A percentile compares a stretch with the other conserved stretches of the same genome.
Evolutionary conservation across 1,140 invertebrate genomes (phyloP).

Genomic region (Drosophila virilis): DNA sequence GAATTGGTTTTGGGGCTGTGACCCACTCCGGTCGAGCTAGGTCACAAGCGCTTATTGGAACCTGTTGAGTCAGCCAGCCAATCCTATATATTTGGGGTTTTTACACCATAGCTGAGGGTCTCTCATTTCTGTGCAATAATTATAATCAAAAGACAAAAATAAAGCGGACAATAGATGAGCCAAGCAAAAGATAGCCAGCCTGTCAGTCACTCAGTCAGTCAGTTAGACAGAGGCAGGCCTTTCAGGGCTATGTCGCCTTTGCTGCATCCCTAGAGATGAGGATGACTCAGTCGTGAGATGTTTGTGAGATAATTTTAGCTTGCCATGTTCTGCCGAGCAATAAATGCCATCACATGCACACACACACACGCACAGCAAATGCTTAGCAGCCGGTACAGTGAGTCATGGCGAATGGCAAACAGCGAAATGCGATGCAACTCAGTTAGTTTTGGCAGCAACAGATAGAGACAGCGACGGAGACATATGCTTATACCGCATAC

Average conservation of each 20-base stretch:
- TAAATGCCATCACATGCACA: conserved; percentile 16
- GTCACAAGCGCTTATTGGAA: not conserved
- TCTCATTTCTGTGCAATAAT: not conserved
- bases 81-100: too few species aligned
- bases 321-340: conserved; percentile 26
- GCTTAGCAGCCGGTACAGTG: conserved; percentile 35
- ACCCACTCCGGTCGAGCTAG: conserved; percentile 12
- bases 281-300: conserved; percentile 36
- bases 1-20: conserved; percentile 5
- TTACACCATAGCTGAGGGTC: too few species aligned
- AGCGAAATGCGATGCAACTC: conserved; percentile 32
- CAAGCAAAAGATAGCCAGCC: not conserved
- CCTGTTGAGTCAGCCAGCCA: too few species aligned
- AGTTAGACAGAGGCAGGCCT: not conserved
- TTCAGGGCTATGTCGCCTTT: not conserved
- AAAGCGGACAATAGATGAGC: not conserved
- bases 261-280: conserved; percentile 18
- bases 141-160: not conserved
- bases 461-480: conserved; percentile 8
- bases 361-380: not conserved
- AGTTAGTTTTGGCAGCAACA: conserved; percentile 46
- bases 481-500: conserved; percentile 5
- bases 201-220: not conserved
- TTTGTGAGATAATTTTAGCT: conserved; percentile 42
- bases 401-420: conserved; percentile 27